Evolutionary conservation across 2,888 invertebrate species (phyloP).

Genomic region (Ephialtes manifestator): DNA sequence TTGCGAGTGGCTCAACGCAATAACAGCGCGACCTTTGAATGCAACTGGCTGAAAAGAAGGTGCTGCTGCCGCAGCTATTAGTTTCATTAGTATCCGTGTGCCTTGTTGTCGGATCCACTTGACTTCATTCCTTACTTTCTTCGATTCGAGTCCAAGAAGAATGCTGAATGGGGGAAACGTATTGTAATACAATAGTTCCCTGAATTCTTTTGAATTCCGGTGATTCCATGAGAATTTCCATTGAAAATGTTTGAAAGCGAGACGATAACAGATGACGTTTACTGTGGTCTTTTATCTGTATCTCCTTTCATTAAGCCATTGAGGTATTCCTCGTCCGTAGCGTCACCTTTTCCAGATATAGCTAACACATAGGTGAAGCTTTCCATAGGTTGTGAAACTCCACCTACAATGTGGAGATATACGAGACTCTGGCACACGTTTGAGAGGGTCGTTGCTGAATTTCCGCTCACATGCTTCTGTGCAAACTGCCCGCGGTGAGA

Average conservation of each 20-base stretch:
- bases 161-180: not conserved
- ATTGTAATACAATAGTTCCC: not conserved
- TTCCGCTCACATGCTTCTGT: slow-evolving; percentile 32
- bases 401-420: not conserved
- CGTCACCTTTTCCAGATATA: not conserved
- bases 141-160: not conserved
- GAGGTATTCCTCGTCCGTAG: not conserved
- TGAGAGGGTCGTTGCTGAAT: slow-evolving; percentile 35
- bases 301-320: not conserved
- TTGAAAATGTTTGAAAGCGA: not conserved
- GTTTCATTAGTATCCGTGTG: not conserved
- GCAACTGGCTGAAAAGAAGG: not conserved
- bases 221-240: not conserved
- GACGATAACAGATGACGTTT: not conserved
- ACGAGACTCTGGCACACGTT: not conserved
- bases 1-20: not conserved
- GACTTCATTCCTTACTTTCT: not conserved
- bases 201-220: not conserved
- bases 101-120: not conserved
- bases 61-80: not conserved
- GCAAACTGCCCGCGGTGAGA: slow-evolving; percentile 13
- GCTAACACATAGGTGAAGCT: not conserved
- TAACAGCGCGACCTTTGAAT: not conserved
- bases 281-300: not conserved
- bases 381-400: not conserved